Evolutionary conservation across 2,888 invertebrate genomes (phyloP).

Genomic region (Drosophila cracens): DNA sequence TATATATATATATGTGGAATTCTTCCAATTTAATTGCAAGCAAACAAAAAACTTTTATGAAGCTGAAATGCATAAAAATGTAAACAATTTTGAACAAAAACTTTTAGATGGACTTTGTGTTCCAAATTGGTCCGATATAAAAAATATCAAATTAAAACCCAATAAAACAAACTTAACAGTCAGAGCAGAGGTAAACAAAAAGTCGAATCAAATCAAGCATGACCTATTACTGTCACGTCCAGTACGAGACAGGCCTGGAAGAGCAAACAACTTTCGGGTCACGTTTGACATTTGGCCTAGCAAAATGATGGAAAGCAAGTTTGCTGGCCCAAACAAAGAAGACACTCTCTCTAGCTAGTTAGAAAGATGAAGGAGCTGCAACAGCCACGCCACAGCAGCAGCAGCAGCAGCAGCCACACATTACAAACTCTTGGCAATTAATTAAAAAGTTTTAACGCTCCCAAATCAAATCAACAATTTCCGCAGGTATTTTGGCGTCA

Average conservation of each 20-base stretch:
- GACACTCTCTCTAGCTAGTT: background rate
- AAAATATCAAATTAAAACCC: slow-evolving; percentile 70
- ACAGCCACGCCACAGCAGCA: background rate
- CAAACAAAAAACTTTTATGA: slow-evolving; percentile 48
- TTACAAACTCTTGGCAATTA: slow-evolving; percentile 62
- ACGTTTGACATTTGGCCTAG: slow-evolving; percentile 68
- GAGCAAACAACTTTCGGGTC: slow-evolving; percentile 71
- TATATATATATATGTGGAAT: slow-evolving; percentile 5
- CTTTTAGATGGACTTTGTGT: slow-evolving; percentile 43
- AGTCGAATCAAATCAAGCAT: slow-evolving; percentile 52
- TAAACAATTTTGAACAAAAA: slow-evolving; percentile 39
- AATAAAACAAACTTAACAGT: slow-evolving; percentile 50
- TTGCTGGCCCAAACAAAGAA: slow-evolving; percentile 6
- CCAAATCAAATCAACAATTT: slow-evolving; percentile 69
- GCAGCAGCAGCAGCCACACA: slow-evolving; percentile 22
- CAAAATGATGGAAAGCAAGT: slow-evolving; percentile 34
- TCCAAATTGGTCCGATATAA: slow-evolving; percentile 33
- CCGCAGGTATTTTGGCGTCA: slow-evolving; percentile 69
- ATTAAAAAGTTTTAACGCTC: slow-evolving; percentile 74
- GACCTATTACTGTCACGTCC: slow-evolving; percentile 78
- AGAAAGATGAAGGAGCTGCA: background rate
- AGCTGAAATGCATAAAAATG: slow-evolving; percentile 56
- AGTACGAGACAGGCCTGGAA: slow-evolving; percentile 35
- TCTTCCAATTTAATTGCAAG: background rate
- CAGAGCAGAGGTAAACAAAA: slow-evolving; percentile 4